These are phyloP conservation scores for Microtus oregoni DNA, from an alignment of 2,113 vertebrate species.

Conservation along the genomic window DNA sequence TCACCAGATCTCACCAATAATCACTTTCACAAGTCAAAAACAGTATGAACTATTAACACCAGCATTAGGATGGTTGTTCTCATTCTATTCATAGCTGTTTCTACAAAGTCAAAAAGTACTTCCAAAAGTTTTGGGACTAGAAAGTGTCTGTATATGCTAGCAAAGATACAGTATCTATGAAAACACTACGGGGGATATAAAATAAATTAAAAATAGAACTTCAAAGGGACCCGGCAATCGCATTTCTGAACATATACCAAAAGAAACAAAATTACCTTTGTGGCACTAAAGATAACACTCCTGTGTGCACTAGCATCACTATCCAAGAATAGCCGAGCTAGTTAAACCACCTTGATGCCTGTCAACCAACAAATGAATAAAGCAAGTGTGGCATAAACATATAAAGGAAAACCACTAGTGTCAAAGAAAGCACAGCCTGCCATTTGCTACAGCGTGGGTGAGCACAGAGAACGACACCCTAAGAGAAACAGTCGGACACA, in stretches of 20 bases:
- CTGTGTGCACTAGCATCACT: too few species aligned
- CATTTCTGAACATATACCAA: background rate
- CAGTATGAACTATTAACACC: background rate
- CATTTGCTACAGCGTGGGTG: background rate
- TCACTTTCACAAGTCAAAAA: background rate
- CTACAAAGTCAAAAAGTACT: background rate
- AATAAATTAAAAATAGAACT: background rate
- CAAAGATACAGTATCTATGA: background rate
- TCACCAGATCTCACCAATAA: background rate
- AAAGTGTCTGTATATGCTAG: background rate
- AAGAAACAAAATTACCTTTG: background rate
- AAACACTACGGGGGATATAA: background rate
- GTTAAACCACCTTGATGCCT: background rate
- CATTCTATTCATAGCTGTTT: background rate
- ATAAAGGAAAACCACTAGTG: background rate
- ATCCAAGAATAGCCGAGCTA: too few species aligned
- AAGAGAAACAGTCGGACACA: background rate
- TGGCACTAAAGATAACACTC: background rate
- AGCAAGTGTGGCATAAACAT: background rate
- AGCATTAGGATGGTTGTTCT: background rate
- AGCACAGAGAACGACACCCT: background rate
- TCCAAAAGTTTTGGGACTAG: background rate
- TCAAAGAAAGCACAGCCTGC: background rate
- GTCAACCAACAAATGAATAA: background rate
- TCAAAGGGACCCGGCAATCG: background rate